Conservation (phyloP, 2,113 vertebrate genomes). For the Saccopteryx leptura region DNA sequence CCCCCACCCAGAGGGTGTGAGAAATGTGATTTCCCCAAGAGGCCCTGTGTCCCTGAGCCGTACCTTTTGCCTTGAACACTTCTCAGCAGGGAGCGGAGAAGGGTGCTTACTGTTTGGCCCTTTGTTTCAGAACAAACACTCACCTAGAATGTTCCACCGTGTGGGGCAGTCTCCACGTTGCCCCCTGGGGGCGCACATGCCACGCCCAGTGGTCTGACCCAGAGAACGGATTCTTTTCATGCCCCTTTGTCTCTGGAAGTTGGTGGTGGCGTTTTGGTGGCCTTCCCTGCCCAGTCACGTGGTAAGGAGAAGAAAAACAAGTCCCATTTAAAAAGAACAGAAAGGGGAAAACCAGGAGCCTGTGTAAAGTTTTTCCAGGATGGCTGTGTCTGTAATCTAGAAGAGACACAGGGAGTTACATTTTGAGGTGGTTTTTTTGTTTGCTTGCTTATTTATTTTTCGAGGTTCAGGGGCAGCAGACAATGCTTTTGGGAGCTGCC, state of each 20-base stretch:
- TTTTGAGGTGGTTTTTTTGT: neutral
- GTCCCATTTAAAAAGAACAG: constrained; percentile 19
- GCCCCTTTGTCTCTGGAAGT: neutral
- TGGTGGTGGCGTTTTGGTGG: neutral
- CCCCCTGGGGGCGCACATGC: neutral
- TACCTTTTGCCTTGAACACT: constrained; percentile 22
- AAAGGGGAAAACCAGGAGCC: neutral
- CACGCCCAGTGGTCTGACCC: neutral
- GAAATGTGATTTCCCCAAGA: neutral
- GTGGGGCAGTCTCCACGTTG: neutral
- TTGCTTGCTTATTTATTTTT: no score
- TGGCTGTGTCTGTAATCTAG: neutral
- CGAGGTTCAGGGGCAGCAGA: neutral
- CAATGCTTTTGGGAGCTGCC: neutral
- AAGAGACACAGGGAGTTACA: neutral
- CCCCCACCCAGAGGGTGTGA: neutral
- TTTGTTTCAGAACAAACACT: constrained; percentile 44
- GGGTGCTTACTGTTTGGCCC: neutral
- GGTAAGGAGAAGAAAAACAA: constrained; percentile 35
- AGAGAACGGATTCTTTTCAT: neutral
- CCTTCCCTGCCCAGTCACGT: neutral
- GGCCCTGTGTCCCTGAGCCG: neutral
- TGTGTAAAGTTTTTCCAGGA: constrained; percentile 12
- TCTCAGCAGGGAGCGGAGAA: neutral
- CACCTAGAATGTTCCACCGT: neutral